Evolutionary conservation across 2,113 vertebrate species (phyloP), one percentile per base, ranked within the genome.

Genomic region (Lates calcarifer): DNA sequence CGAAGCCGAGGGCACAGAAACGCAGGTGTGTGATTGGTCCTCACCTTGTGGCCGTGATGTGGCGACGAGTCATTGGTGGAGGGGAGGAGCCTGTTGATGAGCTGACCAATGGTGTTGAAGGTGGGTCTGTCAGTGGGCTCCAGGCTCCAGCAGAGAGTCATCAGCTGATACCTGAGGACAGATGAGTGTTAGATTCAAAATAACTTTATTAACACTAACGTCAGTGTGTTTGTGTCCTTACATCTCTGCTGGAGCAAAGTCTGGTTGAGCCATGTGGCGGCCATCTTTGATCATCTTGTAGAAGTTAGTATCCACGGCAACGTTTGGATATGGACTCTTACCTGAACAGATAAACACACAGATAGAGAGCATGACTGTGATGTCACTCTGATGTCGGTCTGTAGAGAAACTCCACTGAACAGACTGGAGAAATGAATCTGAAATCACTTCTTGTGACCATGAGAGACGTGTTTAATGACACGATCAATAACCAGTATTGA

Each of bases 241-340:
- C 98, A 98, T 96, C 83, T 97, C 94, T 71, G 89, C 74, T 2
- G 97, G 96, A 18, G 97, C 96, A 0, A 96, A 98, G 20, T 95
- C 95, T 0, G 98, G 98, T 77, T 95, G 95, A n/a, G 95, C 94
- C 98, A 99, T 99, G 87, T 99, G 97, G 89, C 95, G 96, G 2
- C 98, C 98, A 57, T 96, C 94, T 92, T 97, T 97, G 83, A 99
- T 97, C 97, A 97, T 95, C 84, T 96, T 97, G 76, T 99, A 99
- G 94, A 99, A 99, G 82, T 96, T 96, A 87, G 95, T 95, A 87
- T 99, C 97, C 81, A 99, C 97, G 29, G 95, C 90, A 78, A 98
- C 91, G 39, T 97, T 97, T 0, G 98, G 98, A 68, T 99, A 99
- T 0, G 98, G 98, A 79, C 97, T 98, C 82, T 95, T 95, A 57